Evolutionary conservation across 2,888 invertebrate genomes (phyloP).

Genomic region (Deilephila elpenor): DNA sequence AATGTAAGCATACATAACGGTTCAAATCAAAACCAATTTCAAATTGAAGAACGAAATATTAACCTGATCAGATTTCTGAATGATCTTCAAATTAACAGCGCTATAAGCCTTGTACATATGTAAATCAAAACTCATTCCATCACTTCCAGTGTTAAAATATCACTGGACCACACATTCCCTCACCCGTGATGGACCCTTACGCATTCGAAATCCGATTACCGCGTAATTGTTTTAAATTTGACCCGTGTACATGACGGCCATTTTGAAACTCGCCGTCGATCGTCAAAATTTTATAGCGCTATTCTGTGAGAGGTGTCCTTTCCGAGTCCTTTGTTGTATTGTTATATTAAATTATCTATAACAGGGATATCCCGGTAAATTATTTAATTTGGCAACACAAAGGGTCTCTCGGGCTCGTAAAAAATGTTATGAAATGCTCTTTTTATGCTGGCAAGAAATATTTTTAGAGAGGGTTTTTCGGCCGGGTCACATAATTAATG

Average conservation of each 20-base stretch:
- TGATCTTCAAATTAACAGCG: too few relatives aligned
- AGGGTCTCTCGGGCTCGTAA: constrained; percentile 29
- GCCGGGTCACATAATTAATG: constrained; percentile 24
- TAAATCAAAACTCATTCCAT: not conserved
- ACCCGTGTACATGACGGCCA: constrained; percentile 34
- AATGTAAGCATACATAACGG: too few relatives aligned
- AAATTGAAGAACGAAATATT: too few relatives aligned
- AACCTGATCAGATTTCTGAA: too few relatives aligned
- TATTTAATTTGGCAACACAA: constrained; percentile 43
- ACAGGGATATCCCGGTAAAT: constrained; percentile 42
- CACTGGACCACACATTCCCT: not conserved
- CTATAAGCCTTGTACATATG: not conserved
- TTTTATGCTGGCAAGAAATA: constrained; percentile 17
- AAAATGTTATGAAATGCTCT: constrained; percentile 29
- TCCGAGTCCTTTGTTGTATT: constrained; percentile 50
- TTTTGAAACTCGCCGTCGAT: constrained; percentile 48
- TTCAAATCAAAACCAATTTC: too few relatives aligned
- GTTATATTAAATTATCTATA: constrained; percentile 51
- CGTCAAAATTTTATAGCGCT: constrained; percentile 45
- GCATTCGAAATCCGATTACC: constrained; percentile 15
- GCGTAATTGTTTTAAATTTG: constrained; percentile 4
- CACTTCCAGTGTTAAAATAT: not conserved
- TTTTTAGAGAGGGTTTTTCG: constrained; percentile 10
- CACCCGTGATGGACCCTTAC: not conserved
- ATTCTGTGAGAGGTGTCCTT: constrained; percentile 47